Evolutionary conservation across 2,113 vertebrate species (phyloP), one percentile per base, ranked within the genome.

Genomic region (Anguilla rostrata): DNA sequence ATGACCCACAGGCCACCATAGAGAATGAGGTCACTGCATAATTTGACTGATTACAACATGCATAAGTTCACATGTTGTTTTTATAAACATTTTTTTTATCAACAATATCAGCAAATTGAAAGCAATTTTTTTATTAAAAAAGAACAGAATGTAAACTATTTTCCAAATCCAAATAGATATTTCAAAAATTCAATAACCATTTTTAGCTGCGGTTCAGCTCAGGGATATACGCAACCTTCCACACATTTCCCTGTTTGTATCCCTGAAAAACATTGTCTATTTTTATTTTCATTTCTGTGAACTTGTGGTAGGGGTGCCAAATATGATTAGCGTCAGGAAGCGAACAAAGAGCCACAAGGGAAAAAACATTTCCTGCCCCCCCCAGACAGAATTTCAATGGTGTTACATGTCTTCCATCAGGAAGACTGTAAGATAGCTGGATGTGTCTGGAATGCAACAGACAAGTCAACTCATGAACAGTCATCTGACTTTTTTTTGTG

Each of bases 321-420:
- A 86, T 53, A 0, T 83, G 78, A 66, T 84, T 60, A 86, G 66
- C 66, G 71, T 87, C 88, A 90, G 90, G 89, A 91, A 88, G 81
- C 90, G 90, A 89, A 81, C 83, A 89, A 86, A 53, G 75, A 3
- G n/a, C 78, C 56, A 46, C 39, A 81, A 49, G 46, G 40, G n/a
- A 26, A 71, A 83, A 90, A 90, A 85, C 86, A 88, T 87, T 78
- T 88, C 84, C 75, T 88, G 84, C 81, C 53, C n/a, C n/a, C 80
- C 5, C 80, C 85, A 78, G 43, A 20, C 40, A 63, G 43, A 20
- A 78, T 56, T 78, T 66, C 34, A 88, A 82, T 39, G 81, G 2
- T 29, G 63, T 80, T 75, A 29, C 39, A 78, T 14, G 60, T 83
- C 39, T 20, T 75, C 5, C 43, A 81, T 14, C 15, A 18, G 43